A percentile compares a stretch with the other conserved stretches of the same genome.
phyloP scores from a whole-genome alignment of 2,113 vertebrate genomes.

The Dermatemys mawii region DNA sequence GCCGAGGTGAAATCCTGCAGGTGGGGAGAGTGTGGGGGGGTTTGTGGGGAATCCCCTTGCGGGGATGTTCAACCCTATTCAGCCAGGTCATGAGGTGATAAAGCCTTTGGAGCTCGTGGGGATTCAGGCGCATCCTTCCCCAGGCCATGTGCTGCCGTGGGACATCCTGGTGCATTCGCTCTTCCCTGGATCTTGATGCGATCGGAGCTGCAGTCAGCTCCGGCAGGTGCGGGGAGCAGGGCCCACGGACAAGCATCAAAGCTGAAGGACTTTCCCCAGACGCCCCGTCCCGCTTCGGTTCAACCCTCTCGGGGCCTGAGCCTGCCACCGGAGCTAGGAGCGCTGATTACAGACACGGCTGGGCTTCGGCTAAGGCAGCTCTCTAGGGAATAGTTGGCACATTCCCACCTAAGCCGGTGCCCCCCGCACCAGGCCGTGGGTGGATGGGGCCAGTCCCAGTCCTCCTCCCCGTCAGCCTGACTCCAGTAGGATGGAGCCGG shows the following conservation, averaged over 20 bases:
- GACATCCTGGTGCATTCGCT: background rate
- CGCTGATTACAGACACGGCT: background rate
- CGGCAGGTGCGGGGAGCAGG: too few species aligned
- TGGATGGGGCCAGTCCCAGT: background rate
- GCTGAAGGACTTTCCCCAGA: background rate
- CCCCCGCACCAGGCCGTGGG: background rate
- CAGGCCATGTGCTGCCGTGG: background rate
- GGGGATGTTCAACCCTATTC: too few species aligned
- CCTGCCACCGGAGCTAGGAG: too few species aligned
- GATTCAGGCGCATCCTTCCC: background rate
- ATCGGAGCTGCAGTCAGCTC: background rate
- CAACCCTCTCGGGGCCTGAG: background rate
- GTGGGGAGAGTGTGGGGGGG: too few species aligned
- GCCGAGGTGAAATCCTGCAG: background rate
- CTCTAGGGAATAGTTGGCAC: background rate
- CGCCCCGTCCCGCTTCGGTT: background rate
- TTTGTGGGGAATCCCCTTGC: background rate
- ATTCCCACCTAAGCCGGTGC: background rate
- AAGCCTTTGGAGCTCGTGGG: too few species aligned
- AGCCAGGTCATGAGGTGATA: background rate
- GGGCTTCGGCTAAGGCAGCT: background rate
- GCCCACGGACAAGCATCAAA: background rate
- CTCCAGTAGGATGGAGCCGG: background rate
- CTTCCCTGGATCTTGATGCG: background rate
- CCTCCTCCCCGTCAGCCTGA: background rate